Conservation (phyloP, 2,888 invertebrate species). For the Cetonia aurata region DNA sequence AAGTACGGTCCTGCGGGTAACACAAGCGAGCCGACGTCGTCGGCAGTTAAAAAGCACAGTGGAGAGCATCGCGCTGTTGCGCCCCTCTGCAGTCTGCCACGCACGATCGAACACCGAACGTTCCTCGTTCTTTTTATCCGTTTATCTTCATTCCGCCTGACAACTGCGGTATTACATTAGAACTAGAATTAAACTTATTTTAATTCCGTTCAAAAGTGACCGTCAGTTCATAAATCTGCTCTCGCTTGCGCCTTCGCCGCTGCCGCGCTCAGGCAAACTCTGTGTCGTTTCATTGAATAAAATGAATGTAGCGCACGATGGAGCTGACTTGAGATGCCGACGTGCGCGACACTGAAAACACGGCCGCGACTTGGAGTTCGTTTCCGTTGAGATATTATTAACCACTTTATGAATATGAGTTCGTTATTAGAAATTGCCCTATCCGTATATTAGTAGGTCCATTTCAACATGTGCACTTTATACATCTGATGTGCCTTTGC, state of each 20-base stretch:
- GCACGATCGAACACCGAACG: conserved; percentile 43
- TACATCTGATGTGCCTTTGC: not conserved
- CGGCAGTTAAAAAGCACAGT: not conserved
- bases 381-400: conserved; percentile 7
- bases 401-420: not conserved
- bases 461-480: too few species aligned
- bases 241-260: conserved; percentile 8
- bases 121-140: conserved; percentile 53
- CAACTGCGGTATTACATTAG: conserved; percentile 49
- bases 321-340: not conserved
- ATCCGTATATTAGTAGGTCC: too few species aligned
- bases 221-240: conserved; percentile 42
- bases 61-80: not conserved
- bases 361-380: not conserved
- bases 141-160: conserved; percentile 46
- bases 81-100: conserved; percentile 17
- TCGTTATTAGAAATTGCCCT: too few species aligned
- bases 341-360: not conserved
- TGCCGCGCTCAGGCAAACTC: not conserved
- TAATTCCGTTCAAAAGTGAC: conserved; percentile 41
- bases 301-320: conserved; percentile 22
- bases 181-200: conserved; percentile 54
- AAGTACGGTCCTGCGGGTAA: not conserved
- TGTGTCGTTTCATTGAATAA: conserved; percentile 36
- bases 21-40: not conserved